Conservation (phyloP, 2,797 vertebrate genomes). For the Poecilia gillii region DNA sequence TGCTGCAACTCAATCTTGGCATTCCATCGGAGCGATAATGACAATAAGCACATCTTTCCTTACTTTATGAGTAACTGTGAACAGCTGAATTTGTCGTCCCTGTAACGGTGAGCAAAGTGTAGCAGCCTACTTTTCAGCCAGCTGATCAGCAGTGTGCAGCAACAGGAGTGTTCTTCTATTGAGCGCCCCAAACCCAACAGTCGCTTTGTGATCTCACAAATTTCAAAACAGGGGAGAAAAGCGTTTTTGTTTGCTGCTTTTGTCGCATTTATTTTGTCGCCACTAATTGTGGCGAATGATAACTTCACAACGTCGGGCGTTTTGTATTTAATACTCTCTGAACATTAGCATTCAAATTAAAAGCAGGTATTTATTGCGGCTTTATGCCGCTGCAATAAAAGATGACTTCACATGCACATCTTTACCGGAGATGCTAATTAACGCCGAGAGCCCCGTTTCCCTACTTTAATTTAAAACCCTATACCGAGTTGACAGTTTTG, state of each 20-base stretch:
- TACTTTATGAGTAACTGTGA: neutral
- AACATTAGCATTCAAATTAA: neutral
- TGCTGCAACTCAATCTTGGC: neutral
- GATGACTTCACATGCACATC: neutral
- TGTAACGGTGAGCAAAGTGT: neutral
- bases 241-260: neutral
- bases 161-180: neutral
- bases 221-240: neutral
- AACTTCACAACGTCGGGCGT: neutral
- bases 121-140: neutral
- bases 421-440: constrained; percentile 1
- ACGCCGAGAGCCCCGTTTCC: neutral
- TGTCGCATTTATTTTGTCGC: neutral
- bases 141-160: neutral
- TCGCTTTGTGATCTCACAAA: neutral
- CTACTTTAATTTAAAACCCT: constrained; percentile 38
- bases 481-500: constrained; percentile 27
- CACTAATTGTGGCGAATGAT: neutral
- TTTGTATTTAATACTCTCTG: neutral
- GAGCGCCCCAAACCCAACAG: neutral
- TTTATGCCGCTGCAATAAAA: neutral
- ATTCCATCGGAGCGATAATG: neutral
- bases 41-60: neutral
- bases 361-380: constrained; percentile 1
- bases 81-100: neutral